These are phyloP conservation scores for Dichetophora obliterata DNA, from an alignment of 2,888 invertebrate genomes.

Conservation along the genomic window DNA sequence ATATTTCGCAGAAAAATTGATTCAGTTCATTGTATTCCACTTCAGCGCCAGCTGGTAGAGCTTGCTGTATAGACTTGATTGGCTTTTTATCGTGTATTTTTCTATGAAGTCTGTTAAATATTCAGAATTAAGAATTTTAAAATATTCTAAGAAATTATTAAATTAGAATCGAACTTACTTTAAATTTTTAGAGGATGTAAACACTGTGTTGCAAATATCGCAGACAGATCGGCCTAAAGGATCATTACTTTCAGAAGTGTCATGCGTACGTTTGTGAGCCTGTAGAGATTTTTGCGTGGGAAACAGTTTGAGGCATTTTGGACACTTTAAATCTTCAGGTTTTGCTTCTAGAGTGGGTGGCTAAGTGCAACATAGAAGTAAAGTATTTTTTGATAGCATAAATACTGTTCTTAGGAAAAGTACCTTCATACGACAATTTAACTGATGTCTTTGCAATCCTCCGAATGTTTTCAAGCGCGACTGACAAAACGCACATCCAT, in stretches of 20 bases:
- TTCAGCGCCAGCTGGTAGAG: conserved; percentile 62
- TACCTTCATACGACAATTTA: conserved; percentile 29
- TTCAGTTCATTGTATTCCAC: conserved; percentile 62
- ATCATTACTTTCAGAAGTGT: neutral
- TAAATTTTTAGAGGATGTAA: conserved; percentile 75
- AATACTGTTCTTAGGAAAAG: neutral
- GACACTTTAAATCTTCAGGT: conserved; percentile 38
- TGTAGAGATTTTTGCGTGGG: conserved; percentile 38
- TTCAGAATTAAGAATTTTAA: conserved; percentile 1
- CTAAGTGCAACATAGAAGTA: neutral
- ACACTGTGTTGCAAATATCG: conserved; percentile 77
- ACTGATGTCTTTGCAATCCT: conserved; percentile 25
- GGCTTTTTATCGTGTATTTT: conserved; percentile 81
- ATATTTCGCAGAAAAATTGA: conserved; percentile 72
- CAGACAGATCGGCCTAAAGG: conserved; percentile 65
- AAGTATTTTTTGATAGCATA: neutral
- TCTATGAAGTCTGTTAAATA: conserved; percentile 73
- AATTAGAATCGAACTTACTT: conserved; percentile 53
- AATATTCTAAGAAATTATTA: neutral
- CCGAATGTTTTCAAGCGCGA: conserved; percentile 18
- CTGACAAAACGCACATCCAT: conserved; percentile 9
- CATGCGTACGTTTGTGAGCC: conserved; percentile 48
- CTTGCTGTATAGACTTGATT: conserved; percentile 66
- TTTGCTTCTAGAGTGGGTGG: neutral
- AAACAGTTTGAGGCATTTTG: conserved; percentile 46